Conservation (phyloP, 2,113 vertebrate genomes). For the Collichthys lucidus region DNA sequence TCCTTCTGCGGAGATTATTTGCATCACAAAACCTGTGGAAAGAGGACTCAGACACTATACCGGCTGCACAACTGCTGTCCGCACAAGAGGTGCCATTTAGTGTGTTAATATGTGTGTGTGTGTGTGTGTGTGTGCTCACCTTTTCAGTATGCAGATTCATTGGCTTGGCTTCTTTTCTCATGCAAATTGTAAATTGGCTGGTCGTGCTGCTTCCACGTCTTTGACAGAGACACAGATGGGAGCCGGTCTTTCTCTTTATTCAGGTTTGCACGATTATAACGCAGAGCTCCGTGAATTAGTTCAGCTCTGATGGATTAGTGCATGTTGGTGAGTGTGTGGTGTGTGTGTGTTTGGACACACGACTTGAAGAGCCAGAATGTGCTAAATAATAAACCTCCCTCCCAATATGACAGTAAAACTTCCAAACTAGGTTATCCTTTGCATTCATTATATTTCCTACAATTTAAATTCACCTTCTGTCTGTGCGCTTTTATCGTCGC, state of each 20-base stretch:
- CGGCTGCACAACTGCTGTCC: conserved; percentile 55
- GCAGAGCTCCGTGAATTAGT: conserved; percentile 51
- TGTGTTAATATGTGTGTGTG: conserved; percentile 37
- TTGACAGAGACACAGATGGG: conserved; percentile 54
- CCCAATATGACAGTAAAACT: conserved; percentile 57
- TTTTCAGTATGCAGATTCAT: conserved; percentile 68
- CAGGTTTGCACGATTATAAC: conserved; percentile 53
- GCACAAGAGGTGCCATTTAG: conserved; percentile 75
- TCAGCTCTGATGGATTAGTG: conserved; percentile 49
- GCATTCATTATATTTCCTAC: conserved; percentile 11
- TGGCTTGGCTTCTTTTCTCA: conserved; percentile 58
- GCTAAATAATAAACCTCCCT: conserved; percentile 53
- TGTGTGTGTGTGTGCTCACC: conserved; percentile 56
- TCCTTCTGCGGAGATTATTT: conserved; percentile 63
- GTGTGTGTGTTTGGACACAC: conserved; percentile 10
- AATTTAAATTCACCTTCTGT: conserved; percentile 19
- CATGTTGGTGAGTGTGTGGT: conserved; percentile 15
- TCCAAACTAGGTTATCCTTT: conserved; percentile 65
- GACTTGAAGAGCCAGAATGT: conserved; percentile 10
- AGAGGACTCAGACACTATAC: conserved; percentile 51
- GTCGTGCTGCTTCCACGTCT: conserved; percentile 38
- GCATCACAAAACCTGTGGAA: conserved; percentile 72
- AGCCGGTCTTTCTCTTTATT: conserved; percentile 47
- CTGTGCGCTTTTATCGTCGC: neutral
- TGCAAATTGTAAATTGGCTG: conserved; percentile 67